Conservation (phyloP, 2,888 invertebrate species). For the Lithophane socia region DNA sequence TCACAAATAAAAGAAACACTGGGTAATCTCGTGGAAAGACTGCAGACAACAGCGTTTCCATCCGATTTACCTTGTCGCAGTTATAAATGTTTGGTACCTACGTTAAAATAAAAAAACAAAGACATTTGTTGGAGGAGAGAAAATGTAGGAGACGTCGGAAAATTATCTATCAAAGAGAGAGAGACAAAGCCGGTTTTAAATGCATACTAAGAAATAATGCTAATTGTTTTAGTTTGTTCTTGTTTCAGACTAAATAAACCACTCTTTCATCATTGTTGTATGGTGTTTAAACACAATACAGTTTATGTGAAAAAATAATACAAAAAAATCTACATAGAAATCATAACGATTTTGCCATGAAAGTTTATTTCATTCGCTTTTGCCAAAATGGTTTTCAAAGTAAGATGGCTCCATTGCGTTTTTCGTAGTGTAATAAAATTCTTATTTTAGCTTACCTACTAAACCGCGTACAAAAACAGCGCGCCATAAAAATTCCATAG, state of each 20-base stretch:
- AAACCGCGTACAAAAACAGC: neutral
- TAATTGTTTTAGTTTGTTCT: neutral
- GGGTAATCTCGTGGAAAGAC: neutral
- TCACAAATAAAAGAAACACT: slow-evolving; percentile 1
- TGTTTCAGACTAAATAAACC: neutral
- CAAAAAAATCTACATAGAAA: neutral
- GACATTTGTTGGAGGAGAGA: neutral
- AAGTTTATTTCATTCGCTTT: neutral
- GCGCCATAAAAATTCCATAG: slow-evolving; percentile 26
- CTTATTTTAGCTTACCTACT: neutral
- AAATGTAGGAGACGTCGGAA: slow-evolving; percentile 8
- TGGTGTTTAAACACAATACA: neutral
- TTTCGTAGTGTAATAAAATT: slow-evolving; percentile 7
- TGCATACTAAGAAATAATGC: neutral
- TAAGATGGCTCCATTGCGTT: neutral
- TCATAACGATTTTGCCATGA: too few relatives aligned
- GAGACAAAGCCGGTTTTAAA: too few relatives aligned
- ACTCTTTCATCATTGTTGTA: neutral
- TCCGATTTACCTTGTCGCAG: slow-evolving; percentile 29
- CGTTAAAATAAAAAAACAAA: slow-evolving; percentile 45
- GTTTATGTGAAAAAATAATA: neutral
- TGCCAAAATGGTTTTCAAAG: neutral
- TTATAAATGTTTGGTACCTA: slow-evolving; percentile 11
- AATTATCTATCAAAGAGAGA: neutral
- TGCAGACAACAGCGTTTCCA: slow-evolving; percentile 42